These are phyloP conservation scores for Palythoa caribaeorum DNA, from an alignment of 92 coral and sea anemone genomes.

Conservation along the genomic window DNA sequence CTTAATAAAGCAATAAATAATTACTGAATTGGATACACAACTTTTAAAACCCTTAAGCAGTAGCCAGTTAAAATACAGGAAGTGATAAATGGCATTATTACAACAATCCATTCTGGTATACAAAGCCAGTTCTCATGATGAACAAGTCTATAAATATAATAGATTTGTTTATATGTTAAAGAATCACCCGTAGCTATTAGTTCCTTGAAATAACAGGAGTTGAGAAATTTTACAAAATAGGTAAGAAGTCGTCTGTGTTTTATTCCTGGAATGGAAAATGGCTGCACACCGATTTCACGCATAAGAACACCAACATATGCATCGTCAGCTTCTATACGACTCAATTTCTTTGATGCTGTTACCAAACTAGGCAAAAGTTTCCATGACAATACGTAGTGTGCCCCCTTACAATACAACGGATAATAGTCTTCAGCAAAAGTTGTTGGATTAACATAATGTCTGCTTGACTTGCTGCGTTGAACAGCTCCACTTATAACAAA, in stretches of 20 bases:
- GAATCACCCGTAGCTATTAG: constrained; percentile 85
- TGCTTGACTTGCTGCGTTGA: constrained; percentile 68
- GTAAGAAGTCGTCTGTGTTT: constrained; percentile 57
- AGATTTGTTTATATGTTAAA: constrained; percentile 68
- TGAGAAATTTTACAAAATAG: constrained; percentile 52
- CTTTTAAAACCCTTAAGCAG: constrained; percentile 15
- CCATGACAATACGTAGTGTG: constrained; percentile 78
- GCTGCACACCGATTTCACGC: constrained; percentile 62
- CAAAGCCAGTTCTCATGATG: constrained; percentile 29
- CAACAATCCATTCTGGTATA: constrained; percentile 16
- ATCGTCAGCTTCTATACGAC: constrained; percentile 77
- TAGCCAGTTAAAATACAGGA: constrained; percentile 26
- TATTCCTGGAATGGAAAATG: constrained; percentile 66
- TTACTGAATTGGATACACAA: constrained; percentile 13
- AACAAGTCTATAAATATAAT: constrained; percentile 68
- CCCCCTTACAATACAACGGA: constrained; percentile 88
- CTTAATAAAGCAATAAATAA: background rate
- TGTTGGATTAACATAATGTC: constrained; percentile 74
- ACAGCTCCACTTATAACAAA: constrained; percentile 67
- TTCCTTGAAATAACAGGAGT: constrained; percentile 73
- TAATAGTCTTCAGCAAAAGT: constrained; percentile 64
- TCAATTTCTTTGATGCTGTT: constrained; percentile 58
- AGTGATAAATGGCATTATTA: constrained; percentile 24
- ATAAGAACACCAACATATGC: constrained; percentile 81
- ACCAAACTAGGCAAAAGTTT: constrained; percentile 75